Percentiles rank a stretch among this genome's conserved stretches.
phyloP scores from a whole-genome alignment of 2,113 vertebrate genomes.

The Uria aalge region DNA sequence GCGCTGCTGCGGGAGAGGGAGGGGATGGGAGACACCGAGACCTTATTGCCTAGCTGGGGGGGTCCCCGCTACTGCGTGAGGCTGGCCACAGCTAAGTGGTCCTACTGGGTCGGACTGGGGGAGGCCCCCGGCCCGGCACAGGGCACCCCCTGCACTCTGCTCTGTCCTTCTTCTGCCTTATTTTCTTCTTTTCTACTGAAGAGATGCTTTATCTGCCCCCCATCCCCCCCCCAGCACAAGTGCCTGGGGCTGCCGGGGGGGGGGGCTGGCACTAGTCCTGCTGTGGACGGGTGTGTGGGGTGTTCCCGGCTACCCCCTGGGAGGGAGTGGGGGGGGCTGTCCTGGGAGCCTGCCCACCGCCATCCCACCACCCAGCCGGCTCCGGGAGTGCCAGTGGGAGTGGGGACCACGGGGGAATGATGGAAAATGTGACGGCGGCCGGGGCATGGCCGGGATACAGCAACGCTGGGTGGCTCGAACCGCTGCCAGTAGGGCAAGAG shows the following conservation, averaged over 20 bases:
- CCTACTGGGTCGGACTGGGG: background rate
- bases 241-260: background rate
- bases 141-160: slow-evolving; percentile 3
- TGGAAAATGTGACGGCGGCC: background rate
- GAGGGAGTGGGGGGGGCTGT: background rate
- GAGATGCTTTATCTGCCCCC: slow-evolving; percentile 15
- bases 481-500: background rate
- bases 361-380: background rate
- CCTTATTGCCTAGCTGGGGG: background rate
- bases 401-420: background rate
- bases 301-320: background rate
- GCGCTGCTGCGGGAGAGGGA: background rate
- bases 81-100: background rate
- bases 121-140: background rate
- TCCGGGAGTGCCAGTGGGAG: background rate
- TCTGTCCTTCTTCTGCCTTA: slow-evolving; percentile 45
- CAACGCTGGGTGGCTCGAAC: rapidly evolving
- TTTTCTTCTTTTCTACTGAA: slow-evolving; percentile 27
- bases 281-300: background rate
- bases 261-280: background rate
- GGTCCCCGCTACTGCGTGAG: background rate
- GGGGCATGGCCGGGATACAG: background rate
- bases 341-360: background rate
- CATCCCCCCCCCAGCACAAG: background rate
- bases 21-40: background rate